Base-by-base conservation (phyloP, 2,888 invertebrate genomes). In the Euclidia mi region DNA sequence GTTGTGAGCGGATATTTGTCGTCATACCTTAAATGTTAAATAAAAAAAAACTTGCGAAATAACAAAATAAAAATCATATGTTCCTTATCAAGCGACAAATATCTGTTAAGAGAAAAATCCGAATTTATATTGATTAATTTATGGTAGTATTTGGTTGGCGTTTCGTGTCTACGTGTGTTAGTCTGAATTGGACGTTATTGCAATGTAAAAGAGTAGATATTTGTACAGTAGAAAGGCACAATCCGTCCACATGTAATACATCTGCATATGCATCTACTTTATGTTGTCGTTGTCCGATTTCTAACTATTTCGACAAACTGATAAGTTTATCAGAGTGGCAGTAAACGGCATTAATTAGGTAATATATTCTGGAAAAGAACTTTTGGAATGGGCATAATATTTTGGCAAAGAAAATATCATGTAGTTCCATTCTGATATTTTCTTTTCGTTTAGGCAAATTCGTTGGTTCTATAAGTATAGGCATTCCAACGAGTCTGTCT, bases 231-330 rank as follows among this genome's bases (percentile, higher is more conserved):
- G 74, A 78, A 81, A 85, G 74, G 74, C 84, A 86, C 82, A 84
- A 86, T 90, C 91, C 91, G 91, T 91, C 91, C 91, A 89, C 76
- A 78, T 78, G 78, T 75, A 50, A 74, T 77, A 79, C 82, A 79
- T 79, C 80, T 79, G 73, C 71, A 64, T 65, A 62, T 66, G 69
- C 34, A 37, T n/a, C n/a, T n/a, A 56, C 3, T 37, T 53, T 62
- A 18, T 55, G 65, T 46, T 38, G 11, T 11, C 29, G 40, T 46
- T 34, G 48, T 9, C 12, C 3, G 10, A 34, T 14, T 1, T 50
- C 53, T 53, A 17, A 56, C 62, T 60, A 57, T 65, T 58, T 65
- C 45, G 55, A 66, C 7, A 28, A 17, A 17, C 20, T 35, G 7
- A n/a, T n/a, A n/a, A n/a, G n/a, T n/a, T n/a, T n/a, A n/a, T n/a